A percentile compares a stretch with the other conserved stretches of the same genome.
Evolutionary conservation across 2,797 vertebrate genomes (phyloP).

Genomic region (Intellagama lesueurii): DNA sequence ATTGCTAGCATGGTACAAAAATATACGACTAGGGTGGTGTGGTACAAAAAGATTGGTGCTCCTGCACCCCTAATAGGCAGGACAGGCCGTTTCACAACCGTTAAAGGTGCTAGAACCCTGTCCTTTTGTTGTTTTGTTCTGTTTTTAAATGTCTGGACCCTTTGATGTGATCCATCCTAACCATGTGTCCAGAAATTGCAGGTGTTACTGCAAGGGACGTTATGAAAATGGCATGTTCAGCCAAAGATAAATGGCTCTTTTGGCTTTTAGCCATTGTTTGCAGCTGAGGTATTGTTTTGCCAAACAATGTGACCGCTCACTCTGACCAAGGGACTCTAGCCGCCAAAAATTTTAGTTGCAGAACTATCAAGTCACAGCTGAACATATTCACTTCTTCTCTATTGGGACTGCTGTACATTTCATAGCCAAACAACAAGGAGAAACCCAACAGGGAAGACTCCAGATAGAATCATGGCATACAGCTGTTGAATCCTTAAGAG

Average conservation of each 20-base stretch:
- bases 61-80: too few relatives aligned
- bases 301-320: background rate
- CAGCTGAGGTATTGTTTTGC: constrained; percentile 25
- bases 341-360: constrained; percentile 4
- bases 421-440: background rate
- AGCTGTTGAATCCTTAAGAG: too few relatives aligned
- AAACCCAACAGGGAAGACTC: background rate
- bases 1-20: too few relatives aligned
- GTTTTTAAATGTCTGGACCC: background rate
- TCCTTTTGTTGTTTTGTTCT: background rate
- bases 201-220: background rate
- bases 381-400: background rate
- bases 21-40: too few relatives aligned
- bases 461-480: too few relatives aligned
- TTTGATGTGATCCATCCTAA: background rate
- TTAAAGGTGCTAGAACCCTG: background rate
- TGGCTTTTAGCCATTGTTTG: constrained; percentile 8
- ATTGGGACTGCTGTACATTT: background rate
- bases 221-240: background rate
- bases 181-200: background rate
- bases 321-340: background rate
- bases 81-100: background rate
- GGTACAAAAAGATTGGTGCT: too few relatives aligned
- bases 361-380: background rate
- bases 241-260: constrained; percentile 11